These are phyloP conservation scores for Octomys mimax DNA, from an alignment of 2,797 vertebrate species.

Conservation along the genomic window DNA sequence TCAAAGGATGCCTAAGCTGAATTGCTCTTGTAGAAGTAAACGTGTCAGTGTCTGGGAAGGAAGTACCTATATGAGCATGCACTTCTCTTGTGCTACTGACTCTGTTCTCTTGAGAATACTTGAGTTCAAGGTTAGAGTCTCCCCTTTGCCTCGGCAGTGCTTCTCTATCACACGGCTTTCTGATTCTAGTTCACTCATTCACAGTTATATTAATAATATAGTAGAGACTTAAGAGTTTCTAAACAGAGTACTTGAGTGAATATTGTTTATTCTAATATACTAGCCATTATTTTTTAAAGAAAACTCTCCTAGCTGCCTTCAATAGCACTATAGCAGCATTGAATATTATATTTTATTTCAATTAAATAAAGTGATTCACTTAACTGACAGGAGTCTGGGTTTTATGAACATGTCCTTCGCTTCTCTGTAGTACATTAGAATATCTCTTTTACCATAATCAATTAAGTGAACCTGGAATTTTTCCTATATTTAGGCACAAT, in stretches of 20 bases:
- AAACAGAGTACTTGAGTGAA: background rate
- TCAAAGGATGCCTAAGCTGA: background rate
- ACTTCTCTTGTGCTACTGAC: background rate
- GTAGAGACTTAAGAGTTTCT: background rate
- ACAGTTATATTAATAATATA: background rate
- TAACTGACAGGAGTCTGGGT: background rate
- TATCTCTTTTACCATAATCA: slow-evolving; percentile 9
- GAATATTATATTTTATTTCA: slow-evolving; percentile 33
- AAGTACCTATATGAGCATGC: background rate
- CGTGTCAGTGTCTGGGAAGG: background rate
- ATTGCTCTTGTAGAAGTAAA: background rate
- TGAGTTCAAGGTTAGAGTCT: background rate
- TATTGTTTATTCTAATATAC: background rate
- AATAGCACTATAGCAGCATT: background rate
- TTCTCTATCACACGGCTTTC: background rate
- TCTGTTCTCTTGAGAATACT: background rate
- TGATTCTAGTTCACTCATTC: background rate
- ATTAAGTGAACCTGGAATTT: background rate
- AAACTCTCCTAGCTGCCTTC: background rate
- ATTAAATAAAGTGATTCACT: background rate
- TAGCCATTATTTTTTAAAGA: slow-evolving; percentile 7
- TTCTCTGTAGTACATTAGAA: background rate
- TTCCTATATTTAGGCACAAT: slow-evolving; percentile 1
- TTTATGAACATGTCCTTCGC: background rate
- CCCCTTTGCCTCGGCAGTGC: background rate